Conservation (phyloP, 2,797 vertebrate species). For the Chanos chanos region DNA sequence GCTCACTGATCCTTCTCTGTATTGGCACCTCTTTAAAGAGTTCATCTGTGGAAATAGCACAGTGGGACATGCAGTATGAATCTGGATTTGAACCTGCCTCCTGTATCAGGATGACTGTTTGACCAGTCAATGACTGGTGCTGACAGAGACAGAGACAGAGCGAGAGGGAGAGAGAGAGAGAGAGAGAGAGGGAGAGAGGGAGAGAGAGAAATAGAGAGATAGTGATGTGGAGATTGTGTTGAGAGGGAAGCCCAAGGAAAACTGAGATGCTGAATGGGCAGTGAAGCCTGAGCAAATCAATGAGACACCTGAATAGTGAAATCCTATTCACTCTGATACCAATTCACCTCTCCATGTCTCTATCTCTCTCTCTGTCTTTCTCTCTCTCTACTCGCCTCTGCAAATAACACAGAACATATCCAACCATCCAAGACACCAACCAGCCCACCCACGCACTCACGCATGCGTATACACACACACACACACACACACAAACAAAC, state of each 20-base stretch:
- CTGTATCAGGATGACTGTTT: constrained; percentile 4
- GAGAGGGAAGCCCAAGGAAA: constrained; percentile 49
- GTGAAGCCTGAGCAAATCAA: constrained; percentile 55
- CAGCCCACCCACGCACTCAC: background rate
- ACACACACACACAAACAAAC: constrained; percentile 18
- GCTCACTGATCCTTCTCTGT: constrained; percentile 11
- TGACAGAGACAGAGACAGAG: constrained; percentile 13
- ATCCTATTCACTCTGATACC: constrained; percentile 48
- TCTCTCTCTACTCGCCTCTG: no score
- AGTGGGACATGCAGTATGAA: no score
- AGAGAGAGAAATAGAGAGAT: background rate
- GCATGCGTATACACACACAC: background rate
- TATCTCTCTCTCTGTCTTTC: constrained; percentile 30
- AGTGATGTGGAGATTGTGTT: constrained; percentile 36
- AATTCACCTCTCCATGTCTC: constrained; percentile 41
- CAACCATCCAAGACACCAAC: background rate
- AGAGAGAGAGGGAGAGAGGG: background rate
- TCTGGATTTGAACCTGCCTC: constrained; percentile 7
- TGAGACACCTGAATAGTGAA: constrained; percentile 53
- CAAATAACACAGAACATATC: no score
- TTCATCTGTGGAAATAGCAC: no score
- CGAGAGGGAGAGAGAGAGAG: background rate
- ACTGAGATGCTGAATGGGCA: constrained; percentile 56
- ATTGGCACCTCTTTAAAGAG: no score
- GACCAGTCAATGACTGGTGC: constrained; percentile 7